These are phyloP conservation scores for Chiloscyllium punctatum DNA, from an alignment of 2,797 vertebrate genomes.

Conservation along the genomic window DNA sequence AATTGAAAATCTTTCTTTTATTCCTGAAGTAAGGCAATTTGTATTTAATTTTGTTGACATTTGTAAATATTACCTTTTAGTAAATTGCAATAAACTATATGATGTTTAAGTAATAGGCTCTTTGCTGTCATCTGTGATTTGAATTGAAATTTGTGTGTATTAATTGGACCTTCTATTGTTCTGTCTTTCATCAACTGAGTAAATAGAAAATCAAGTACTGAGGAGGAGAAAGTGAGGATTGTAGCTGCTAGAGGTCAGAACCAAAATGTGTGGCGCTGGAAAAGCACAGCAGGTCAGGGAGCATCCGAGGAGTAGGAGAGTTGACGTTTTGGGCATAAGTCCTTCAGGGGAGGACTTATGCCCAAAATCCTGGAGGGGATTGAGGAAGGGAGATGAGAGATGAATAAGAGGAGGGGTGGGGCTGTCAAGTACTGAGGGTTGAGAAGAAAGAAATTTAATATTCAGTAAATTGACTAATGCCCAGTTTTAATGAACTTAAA, in stretches of 20 bases:
- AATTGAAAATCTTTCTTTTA: not conserved
- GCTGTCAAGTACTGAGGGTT: too few species aligned
- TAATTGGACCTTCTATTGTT: not conserved
- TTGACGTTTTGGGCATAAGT: too few species aligned
- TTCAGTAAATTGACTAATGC: not conserved
- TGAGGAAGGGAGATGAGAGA: too few species aligned
- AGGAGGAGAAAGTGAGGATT: not conserved
- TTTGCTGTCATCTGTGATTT: not conserved
- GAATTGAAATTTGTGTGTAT: not conserved
- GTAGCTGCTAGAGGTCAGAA: too few species aligned
- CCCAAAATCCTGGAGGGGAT: too few species aligned
- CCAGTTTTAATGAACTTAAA: not conserved
- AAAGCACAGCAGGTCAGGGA: too few species aligned
- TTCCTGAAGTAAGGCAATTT: not conserved
- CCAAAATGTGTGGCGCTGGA: too few species aligned
- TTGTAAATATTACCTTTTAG: not conserved
- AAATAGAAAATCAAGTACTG: not conserved
- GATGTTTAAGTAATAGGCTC: not conserved
- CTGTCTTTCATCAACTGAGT: not conserved
- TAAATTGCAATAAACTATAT: not conserved
- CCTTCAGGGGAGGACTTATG: too few species aligned
- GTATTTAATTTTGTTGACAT: not conserved
- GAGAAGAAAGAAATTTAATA: not conserved
- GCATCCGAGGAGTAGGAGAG: too few species aligned
- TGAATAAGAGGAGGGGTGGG: too few species aligned